Conservation (phyloP, 2,888 invertebrate genomes). For the Apomyelois bistriatella region DNA sequence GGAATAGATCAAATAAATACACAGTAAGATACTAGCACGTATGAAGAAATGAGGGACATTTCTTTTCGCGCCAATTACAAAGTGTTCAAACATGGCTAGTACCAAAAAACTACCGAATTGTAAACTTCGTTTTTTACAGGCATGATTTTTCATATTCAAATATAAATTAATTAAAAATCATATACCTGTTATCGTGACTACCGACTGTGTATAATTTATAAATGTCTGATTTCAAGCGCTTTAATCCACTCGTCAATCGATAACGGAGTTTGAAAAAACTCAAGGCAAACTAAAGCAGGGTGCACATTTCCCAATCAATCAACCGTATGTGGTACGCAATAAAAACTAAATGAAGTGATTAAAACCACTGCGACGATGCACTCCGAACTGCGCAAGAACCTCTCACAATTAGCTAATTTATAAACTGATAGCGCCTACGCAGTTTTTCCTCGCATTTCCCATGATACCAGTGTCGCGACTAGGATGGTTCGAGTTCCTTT, state of each 20-base stretch:
- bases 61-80: too few relatives aligned
- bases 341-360: slow-evolving; percentile 18
- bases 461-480: slow-evolving; percentile 33
- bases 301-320: slow-evolving; percentile 8
- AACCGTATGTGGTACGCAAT: not conserved
- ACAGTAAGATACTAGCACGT: not conserved
- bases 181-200: too few relatives aligned
- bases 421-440: slow-evolving; percentile 43
- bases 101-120: too few relatives aligned
- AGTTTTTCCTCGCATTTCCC: slow-evolving; percentile 44
- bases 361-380: slow-evolving; percentile 18
- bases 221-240: too few relatives aligned
- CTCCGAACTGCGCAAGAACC: slow-evolving; percentile 29
- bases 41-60: not conserved
- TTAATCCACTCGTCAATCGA: too few relatives aligned
- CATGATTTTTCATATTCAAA: too few relatives aligned
- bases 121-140: too few relatives aligned
- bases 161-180: too few relatives aligned
- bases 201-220: too few relatives aligned
- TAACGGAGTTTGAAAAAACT: not conserved
- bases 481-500: not conserved
- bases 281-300: not conserved
- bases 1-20: not conserved
- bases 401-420: slow-evolving; percentile 55
- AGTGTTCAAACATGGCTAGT: too few relatives aligned